A percentile compares a stretch with the other conserved stretches of the same genome.
Evolutionary conservation across 2,797 vertebrate species (phyloP).

Genomic region (Onychomys torridus): DNA sequence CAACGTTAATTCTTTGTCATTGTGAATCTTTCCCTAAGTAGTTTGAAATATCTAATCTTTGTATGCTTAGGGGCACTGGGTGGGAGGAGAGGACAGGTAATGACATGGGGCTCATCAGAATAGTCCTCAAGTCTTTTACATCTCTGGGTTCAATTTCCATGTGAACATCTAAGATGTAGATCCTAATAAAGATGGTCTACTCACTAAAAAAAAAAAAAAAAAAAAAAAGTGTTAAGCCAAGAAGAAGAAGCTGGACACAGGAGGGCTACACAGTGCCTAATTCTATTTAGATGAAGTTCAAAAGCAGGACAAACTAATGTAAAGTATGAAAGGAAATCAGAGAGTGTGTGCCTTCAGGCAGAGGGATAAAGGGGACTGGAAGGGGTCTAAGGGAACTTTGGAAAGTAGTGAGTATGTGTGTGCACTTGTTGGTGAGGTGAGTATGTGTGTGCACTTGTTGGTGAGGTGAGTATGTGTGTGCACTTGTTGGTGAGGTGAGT

Average conservation of each 20-base stretch:
- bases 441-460: no score
- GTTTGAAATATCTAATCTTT: neutral
- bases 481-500: no score
- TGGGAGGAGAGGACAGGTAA: neutral
- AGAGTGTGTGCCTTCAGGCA: neutral
- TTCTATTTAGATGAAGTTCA: slow-evolving; percentile 23
- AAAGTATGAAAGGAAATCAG: neutral
- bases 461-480: no score
- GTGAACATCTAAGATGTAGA: slow-evolving; percentile 36
- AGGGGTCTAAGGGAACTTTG: neutral
- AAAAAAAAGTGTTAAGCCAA: neutral
- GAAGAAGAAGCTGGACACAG: neutral
- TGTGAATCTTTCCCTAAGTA: slow-evolving; percentile 40
- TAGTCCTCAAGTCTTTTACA: neutral
- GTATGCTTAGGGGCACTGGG: neutral
- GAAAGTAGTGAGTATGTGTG: neutral
- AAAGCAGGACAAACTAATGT: slow-evolving; percentile 14
- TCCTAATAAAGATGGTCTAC: slow-evolving; percentile 45
- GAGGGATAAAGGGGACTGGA: neutral
- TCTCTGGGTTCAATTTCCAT: neutral
- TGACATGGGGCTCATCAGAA: neutral
- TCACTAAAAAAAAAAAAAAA: neutral
- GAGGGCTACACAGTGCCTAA: neutral
- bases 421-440: neutral
- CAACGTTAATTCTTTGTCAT: slow-evolving; percentile 13